Percentiles rank a stretch among this genome's conserved stretches.
Conservation (phyloP, 2,113 vertebrate genomes). For the Arothron firmamentum region DNA sequence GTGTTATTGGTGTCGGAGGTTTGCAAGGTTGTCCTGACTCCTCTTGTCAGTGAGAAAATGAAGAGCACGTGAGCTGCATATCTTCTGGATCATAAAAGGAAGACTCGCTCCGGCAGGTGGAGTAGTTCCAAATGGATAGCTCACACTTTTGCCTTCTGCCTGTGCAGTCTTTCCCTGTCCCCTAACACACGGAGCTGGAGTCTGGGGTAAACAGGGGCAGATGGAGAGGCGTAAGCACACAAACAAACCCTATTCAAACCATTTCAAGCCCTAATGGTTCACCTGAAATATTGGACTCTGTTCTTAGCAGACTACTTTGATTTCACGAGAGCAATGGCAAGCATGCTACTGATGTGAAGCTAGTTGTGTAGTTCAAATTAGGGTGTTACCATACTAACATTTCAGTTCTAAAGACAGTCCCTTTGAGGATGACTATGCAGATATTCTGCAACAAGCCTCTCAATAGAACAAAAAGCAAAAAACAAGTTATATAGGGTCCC, state of each 20-base stretch:
- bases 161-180: constrained; percentile 47
- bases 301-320: too few species aligned
- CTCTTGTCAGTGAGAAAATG: constrained; percentile 69
- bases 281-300: too few species aligned
- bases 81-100: constrained; percentile 70
- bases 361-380: too few species aligned
- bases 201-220: constrained; percentile 61
- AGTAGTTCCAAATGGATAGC: constrained; percentile 57
- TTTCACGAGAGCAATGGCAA: constrained; percentile 10
- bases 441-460: too few species aligned
- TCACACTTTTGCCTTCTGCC: constrained; percentile 48
- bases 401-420: too few species aligned
- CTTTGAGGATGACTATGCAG: too few species aligned
- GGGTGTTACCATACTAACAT: too few species aligned
- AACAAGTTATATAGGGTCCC: too few species aligned
- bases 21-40: constrained; percentile 65
- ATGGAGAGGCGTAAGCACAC: constrained; percentile 53
- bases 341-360: not conserved
- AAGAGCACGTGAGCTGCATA: constrained; percentile 67
- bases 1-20: constrained; percentile 66
- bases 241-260: constrained; percentile 5
- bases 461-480: too few species aligned
- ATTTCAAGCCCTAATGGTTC: constrained; percentile 23
- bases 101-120: constrained; percentile 70
- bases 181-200: constrained; percentile 51